Evolutionary conservation across 1,140 invertebrate species (phyloP).

Genomic region (Atta texana): DNA sequence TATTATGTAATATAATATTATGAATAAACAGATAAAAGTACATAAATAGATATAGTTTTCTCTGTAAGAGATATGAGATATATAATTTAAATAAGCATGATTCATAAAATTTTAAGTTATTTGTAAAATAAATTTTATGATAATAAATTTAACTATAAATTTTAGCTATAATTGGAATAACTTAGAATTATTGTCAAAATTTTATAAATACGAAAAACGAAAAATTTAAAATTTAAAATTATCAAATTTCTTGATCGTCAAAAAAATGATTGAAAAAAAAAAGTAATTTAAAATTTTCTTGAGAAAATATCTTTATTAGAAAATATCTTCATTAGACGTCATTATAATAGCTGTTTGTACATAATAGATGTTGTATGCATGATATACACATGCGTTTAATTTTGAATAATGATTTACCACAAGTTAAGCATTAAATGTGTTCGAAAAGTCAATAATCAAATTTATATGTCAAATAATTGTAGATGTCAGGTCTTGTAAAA

Average conservation of each 20-base stretch:
- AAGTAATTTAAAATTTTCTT: background rate
- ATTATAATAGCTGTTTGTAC: background rate
- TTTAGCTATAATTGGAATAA: too few relatives aligned
- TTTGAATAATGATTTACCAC: background rate
- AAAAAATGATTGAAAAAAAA: background rate
- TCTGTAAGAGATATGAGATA: background rate
- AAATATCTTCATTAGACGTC: background rate
- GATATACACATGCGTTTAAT: background rate
- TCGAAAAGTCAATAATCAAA: conserved; percentile 57
- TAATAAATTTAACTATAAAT: background rate
- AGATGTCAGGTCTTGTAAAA: background rate
- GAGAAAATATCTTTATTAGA: too few relatives aligned
- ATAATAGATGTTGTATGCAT: background rate
- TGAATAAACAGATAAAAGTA: background rate
- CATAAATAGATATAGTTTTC: background rate
- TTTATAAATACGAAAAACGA: background rate
- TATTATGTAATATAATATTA: background rate
- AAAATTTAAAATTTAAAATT: background rate
- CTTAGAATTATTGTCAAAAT: background rate
- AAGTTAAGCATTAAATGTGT: conserved; percentile 43
- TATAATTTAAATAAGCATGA: background rate
- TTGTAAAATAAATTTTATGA: background rate
- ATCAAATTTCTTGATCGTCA: background rate
- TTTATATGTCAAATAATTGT: conserved; percentile 41
- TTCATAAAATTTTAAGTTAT: background rate